phyloP scores from a whole-genome alignment of 2,797 vertebrate genomes.

The Sandelia bainsii region DNA sequence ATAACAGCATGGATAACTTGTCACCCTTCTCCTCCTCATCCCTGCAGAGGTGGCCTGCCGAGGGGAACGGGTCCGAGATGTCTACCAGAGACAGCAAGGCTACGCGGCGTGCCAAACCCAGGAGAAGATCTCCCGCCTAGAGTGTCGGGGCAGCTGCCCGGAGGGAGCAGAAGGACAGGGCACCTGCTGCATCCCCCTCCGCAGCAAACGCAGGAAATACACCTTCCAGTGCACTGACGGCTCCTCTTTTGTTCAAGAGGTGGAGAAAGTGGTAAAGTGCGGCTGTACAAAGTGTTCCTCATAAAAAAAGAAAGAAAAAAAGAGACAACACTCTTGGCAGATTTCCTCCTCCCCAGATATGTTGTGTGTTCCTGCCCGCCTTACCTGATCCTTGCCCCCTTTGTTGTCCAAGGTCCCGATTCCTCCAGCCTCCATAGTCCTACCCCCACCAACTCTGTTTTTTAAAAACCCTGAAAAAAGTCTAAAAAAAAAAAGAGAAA shows the following conservation, averaged over 20 bases:
- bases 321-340: conserved; percentile 65
- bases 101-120: conserved; percentile 98
- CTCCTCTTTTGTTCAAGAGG: conserved; percentile 96
- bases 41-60: conserved; percentile 95
- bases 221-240: conserved; percentile 98
- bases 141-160: conserved; percentile 91
- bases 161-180: conserved; percentile 80
- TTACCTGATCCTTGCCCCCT: conserved; percentile 58
- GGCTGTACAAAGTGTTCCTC: conserved; percentile 95
- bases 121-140: conserved; percentile 98
- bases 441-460: conserved; percentile 48
- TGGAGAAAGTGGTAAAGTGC: conserved; percentile 98
- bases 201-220: conserved; percentile 99
- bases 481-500: conserved; percentile 52
- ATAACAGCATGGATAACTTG: not conserved
- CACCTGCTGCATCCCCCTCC: conserved; percentile 93
- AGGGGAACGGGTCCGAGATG: conserved; percentile 98
- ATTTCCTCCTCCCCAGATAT: conserved; percentile 66
- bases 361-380: conserved; percentile 72
- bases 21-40: conserved; percentile 18
- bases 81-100: conserved; percentile 98
- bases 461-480: conserved; percentile 61
- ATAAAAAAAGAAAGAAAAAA: conserved; percentile 64
- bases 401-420: conserved; percentile 37
- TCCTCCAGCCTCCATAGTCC: conserved; percentile 36